Conservation (phyloP, 1,140 invertebrate genomes). For the Aphaenogaster ashmeadi region DNA sequence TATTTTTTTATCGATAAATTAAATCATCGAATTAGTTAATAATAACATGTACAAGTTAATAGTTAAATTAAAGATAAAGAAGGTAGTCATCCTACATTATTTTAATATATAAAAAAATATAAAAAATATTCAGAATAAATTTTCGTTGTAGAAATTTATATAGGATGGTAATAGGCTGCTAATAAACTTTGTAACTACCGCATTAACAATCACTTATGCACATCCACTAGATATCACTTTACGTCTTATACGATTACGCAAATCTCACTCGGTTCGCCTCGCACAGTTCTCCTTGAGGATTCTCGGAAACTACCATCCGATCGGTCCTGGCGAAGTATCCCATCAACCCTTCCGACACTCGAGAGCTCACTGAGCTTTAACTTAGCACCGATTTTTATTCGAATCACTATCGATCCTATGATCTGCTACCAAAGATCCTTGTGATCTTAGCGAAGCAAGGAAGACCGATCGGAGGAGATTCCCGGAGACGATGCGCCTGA, state of each 20-base stretch:
- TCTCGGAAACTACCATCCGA: neutral
- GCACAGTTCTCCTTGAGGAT: slow-evolving; percentile 13
- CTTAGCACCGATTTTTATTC: slow-evolving; percentile 1
- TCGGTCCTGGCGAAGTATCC: neutral
- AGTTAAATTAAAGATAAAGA: neutral
- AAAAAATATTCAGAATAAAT: neutral
- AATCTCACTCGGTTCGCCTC: neutral
- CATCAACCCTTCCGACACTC: neutral
- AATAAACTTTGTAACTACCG: slow-evolving; percentile 1
- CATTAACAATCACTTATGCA: neutral
- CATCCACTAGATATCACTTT: slow-evolving; percentile 41
- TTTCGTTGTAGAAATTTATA: neutral
- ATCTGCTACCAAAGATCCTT: neutral
- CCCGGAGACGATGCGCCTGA: neutral
- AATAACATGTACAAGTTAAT: neutral
- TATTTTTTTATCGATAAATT: slow-evolving; percentile 12
- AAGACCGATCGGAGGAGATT: neutral
- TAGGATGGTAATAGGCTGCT: neutral
- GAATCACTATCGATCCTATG: neutral
- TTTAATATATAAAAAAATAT: neutral
- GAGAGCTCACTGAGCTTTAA: neutral
- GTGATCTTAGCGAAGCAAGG: neutral
- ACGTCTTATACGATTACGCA: slow-evolving; percentile 6
- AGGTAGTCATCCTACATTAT: neutral
- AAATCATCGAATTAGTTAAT: neutral